Conservation (phyloP, 2,888 invertebrate genomes). For the Macrophya annulata region DNA sequence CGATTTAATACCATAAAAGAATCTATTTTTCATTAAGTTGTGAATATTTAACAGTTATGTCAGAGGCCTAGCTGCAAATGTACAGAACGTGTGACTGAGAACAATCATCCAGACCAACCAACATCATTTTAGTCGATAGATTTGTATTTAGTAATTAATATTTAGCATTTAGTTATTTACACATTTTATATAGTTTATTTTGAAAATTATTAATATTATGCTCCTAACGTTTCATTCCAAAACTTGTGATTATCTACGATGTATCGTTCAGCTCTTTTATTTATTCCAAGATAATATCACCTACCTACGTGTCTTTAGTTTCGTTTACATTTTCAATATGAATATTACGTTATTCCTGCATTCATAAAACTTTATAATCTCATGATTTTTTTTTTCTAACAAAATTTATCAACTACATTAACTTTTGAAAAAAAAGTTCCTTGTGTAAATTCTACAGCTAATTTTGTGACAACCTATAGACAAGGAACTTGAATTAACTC, state of each 20-base stretch:
- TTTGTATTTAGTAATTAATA: slow-evolving; percentile 42
- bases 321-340: slow-evolving; percentile 28
- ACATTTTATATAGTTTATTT: slow-evolving; percentile 34
- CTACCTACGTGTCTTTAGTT: slow-evolving; percentile 40
- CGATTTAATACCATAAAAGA: slow-evolving; percentile 31
- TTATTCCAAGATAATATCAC: slow-evolving; percentile 38
- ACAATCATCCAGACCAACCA: slow-evolving; percentile 40
- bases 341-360: slow-evolving; percentile 33
- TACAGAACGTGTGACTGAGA: slow-evolving; percentile 24
- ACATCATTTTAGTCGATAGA: slow-evolving; percentile 44
- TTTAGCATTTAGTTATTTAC: slow-evolving; percentile 50
- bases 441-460: neutral
- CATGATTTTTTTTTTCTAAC: neutral
- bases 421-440: neutral
- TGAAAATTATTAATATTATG: slow-evolving; percentile 18
- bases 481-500: slow-evolving; percentile 18
- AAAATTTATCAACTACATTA: neutral
- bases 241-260: slow-evolving; percentile 16
- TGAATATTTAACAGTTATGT: slow-evolving; percentile 46
- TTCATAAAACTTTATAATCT: slow-evolving; percentile 21
- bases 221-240: slow-evolving; percentile 1
- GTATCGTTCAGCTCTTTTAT: slow-evolving; percentile 28
- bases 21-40: slow-evolving; percentile 45
- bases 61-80: slow-evolving; percentile 36
- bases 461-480: slow-evolving; percentile 10